Percentiles rank a stretch among this genome's conserved stretches.
Conservation (phyloP, 2,888 invertebrate genomes). For the Drosophila mimetica region DNA sequence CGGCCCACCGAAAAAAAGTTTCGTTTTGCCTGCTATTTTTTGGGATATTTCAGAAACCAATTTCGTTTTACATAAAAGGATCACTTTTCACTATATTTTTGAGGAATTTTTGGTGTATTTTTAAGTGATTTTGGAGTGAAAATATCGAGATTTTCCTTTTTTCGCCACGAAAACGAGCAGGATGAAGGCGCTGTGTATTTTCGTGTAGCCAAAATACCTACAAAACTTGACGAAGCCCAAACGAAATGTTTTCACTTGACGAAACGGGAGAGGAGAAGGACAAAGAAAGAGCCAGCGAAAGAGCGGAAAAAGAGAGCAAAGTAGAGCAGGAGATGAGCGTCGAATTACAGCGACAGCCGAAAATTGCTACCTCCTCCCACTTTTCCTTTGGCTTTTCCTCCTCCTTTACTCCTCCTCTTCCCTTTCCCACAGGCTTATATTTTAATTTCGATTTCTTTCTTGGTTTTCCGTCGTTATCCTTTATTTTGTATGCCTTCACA, state of each 20-base stretch:
- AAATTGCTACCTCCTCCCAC: conserved; percentile 49
- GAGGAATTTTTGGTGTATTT: conserved; percentile 13
- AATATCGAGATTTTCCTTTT: conserved; percentile 43
- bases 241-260: conserved; percentile 75
- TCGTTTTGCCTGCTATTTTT: conserved; percentile 9
- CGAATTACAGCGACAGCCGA: conserved; percentile 75
- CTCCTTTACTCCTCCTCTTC: neutral
- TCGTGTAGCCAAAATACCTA: conserved; percentile 71
- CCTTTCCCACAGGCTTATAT: conserved; percentile 57
- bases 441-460: conserved; percentile 79
- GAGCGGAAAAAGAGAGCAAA: conserved; percentile 39
- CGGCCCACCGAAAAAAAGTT: conserved; percentile 33
- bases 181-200: conserved; percentile 61
- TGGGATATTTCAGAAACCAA: conserved; percentile 14
- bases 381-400: neutral
- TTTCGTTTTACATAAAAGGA: conserved; percentile 1
- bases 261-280: conserved; percentile 42
- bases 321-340: conserved; percentile 65
- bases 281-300: conserved; percentile 1
- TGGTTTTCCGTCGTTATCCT: conserved; percentile 70
- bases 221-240: conserved; percentile 72
- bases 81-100: conserved; percentile 29
- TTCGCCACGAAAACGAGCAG: conserved; percentile 49
- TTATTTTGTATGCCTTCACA: conserved; percentile 64
- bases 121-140: conserved; percentile 4